Evolutionary conservation across 2,797 vertebrate genomes (phyloP).

Genomic region (Arctocebus calabarensis): DNA sequence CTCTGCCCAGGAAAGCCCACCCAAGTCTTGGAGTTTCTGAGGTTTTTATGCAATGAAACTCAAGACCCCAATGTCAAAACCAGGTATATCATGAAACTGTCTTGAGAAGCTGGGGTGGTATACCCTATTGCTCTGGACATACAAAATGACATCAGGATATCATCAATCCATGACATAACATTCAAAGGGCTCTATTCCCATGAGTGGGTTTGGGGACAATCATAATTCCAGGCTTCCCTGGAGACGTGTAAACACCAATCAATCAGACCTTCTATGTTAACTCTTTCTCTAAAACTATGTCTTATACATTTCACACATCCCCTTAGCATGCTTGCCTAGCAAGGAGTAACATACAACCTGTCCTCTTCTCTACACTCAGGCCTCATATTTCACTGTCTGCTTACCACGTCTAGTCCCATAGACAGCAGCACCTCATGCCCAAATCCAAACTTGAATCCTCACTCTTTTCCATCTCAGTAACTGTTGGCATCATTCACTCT

Average conservation of each 20-base stretch:
- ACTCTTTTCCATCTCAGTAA: not conserved
- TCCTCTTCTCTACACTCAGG: not conserved
- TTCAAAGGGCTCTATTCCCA: not conserved
- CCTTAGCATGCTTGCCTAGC: not conserved
- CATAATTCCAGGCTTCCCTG: not conserved
- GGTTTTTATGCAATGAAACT: not conserved
- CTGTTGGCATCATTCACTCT: not conserved
- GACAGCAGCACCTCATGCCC: not conserved
- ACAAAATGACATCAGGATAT: not conserved
- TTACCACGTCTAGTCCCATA: not conserved
- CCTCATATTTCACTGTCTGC: not conserved
- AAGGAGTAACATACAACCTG: not conserved
- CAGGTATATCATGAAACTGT: not conserved
- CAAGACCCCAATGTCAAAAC: not conserved
- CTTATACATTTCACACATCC: not conserved
- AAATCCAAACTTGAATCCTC: not conserved
- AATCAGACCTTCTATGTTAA: not conserved
- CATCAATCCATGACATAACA: not conserved
- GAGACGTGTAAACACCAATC: not conserved
- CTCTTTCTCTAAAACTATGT: constrained; percentile 7
- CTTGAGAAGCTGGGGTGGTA: not conserved
- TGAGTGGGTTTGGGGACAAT: not conserved
- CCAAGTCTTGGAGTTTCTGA: not conserved
- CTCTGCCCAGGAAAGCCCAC: not conserved
- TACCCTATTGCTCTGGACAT: not conserved